Evolutionary conservation across 2,888 invertebrate species (phyloP), one percentile per base, ranked within the genome.

Genomic region (Rotaria magnacalcarata): DNA sequence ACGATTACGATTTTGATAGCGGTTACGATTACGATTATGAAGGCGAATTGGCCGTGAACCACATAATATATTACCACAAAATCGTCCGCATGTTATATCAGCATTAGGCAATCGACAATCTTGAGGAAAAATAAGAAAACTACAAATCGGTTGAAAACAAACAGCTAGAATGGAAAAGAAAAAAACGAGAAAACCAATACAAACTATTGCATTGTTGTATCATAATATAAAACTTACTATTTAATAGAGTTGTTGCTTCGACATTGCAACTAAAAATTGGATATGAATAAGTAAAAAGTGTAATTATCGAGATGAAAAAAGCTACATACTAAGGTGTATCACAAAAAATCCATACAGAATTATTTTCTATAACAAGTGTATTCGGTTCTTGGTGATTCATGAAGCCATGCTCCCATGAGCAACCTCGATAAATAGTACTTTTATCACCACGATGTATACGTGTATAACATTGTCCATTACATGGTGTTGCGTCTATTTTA

Each of bases 391-490:
- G 43, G 24, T 2, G n/a, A 47, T 21, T 80, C 47, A 80, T 80
- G n/a, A 80, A 80, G 47, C 80, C 80, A 47, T 47, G 24, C 34
- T 80, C 80, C 80, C 80, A 80, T 43, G 80, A 80, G 8, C 80
- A 80, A 24, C 80, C 80, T 47, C 80, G 80, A 47, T 24, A 80
- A 14, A 80, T n/a, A 2, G 47, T 47, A 47, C 8, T 14, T 43
- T 80, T 19, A 80, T 80, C 47, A 47, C 6, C 47, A n/a, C 80
- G 80, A 80, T 80, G 47, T 24, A 80, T 80, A 47, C 80, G 43
- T n/a, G 80, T 80, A 47, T 80, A 80, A 80, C 80, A 80, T 80
- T 80, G 80, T 2, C 80, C 80, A 80, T 80, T 80, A 7, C 80
- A 80, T 24, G 80, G 80, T 47, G 80, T 80, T n/a, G 24, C 80